These are phyloP conservation scores for Cyaniris semiargus DNA, from an alignment of 2,888 invertebrate species.

Conservation along the genomic window DNA sequence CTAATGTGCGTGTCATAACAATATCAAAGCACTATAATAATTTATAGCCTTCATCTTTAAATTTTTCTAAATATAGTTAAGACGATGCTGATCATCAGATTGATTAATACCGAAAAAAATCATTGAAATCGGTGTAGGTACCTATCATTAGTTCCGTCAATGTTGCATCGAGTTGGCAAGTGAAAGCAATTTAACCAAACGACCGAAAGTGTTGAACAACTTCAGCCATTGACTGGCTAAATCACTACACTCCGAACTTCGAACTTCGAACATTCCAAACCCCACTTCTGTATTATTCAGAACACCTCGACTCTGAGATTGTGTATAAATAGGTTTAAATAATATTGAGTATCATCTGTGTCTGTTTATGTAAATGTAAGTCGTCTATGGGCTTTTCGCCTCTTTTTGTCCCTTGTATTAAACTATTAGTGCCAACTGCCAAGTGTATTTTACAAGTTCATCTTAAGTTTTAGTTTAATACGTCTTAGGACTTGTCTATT, in stretches of 20 bases:
- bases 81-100: no score
- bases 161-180: background rate
- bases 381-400: background rate
- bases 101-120: no score
- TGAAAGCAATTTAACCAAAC: background rate
- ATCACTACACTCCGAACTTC: background rate
- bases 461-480: no score
- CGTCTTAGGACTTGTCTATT: no score
- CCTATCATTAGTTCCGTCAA: background rate
- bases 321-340: background rate
- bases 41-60: no score
- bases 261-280: background rate
- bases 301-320: background rate
- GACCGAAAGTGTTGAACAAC: background rate
- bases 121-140: no score
- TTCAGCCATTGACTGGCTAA: background rate
- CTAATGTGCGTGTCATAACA: no score
- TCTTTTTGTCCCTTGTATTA: background rate
- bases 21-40: no score
- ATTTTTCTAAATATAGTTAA: no score
- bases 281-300: background rate
- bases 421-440: no score
- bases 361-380: background rate
- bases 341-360: background rate
- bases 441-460: no score